A percentile compares a stretch with the other conserved stretches of the same genome.
These are phyloP conservation scores for Bhutanitis thaidina DNA, from an alignment of 2,888 invertebrate genomes.

Conservation along the genomic window DNA sequence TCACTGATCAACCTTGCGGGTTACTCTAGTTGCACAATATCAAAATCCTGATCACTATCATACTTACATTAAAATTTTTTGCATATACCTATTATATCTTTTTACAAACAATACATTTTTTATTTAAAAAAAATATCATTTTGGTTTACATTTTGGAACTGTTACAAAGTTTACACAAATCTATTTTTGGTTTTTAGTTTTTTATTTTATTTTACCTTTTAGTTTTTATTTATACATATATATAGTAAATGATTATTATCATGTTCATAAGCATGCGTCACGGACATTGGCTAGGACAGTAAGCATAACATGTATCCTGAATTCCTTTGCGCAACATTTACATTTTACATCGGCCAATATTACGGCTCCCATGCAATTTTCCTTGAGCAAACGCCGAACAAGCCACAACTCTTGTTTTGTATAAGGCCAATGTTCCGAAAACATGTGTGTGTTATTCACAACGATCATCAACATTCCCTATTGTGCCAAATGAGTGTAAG, in stretches of 20 bases:
- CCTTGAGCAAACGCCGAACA: constrained; percentile 23
- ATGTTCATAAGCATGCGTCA: too few relatives aligned
- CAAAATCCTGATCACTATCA: constrained; percentile 19
- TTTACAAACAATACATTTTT: too few relatives aligned
- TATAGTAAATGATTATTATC: too few relatives aligned
- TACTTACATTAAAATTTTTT: neutral
- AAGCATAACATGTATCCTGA: neutral
- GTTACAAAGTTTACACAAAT: too few relatives aligned
- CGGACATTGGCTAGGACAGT: too few relatives aligned
- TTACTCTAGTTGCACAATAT: constrained; percentile 47
- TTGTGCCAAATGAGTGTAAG: constrained; percentile 23
- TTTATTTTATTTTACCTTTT: too few relatives aligned
- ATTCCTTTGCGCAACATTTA: too few relatives aligned
- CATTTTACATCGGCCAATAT: constrained; percentile 5
- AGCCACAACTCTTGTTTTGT: constrained; percentile 32
- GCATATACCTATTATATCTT: too few relatives aligned
- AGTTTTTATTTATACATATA: too few relatives aligned
- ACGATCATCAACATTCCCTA: constrained; percentile 40
- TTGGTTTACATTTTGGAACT: too few relatives aligned
- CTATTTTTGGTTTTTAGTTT: too few relatives aligned
- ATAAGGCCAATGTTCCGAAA: constrained; percentile 53
- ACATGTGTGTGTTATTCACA: constrained; percentile 54
- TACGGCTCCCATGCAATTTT: neutral
- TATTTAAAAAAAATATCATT: too few relatives aligned
- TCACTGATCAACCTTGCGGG: constrained; percentile 56